Evolutionary conservation across 2,888 invertebrate genomes (phyloP), one percentile per base, ranked within the genome.

Genomic region (Tortrix viridana): DNA sequence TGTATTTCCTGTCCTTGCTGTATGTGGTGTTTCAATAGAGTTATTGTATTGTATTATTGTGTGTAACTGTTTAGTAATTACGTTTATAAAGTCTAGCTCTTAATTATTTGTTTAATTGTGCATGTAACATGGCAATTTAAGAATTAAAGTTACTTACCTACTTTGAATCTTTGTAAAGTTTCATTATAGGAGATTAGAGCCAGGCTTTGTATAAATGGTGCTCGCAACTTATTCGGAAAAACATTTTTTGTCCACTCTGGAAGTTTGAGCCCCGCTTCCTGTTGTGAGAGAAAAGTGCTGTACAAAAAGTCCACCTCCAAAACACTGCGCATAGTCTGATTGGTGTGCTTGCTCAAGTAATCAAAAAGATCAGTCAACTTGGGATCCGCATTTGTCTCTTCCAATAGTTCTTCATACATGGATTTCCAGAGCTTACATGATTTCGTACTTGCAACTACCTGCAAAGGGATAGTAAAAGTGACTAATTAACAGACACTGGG

Each of bases 191-290:
- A 95, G 72, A 95, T 94, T 23, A 95, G 77, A 3, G 94, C 93
- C 68, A 97, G 93, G 74, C 95, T 96, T 43, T 94, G 88, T 76
- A 95, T 94, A 9, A 95, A 95, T 2, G 96, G 87, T 18, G 88
- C 82, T 61, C 93, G 88, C 94, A 97, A 95, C 78, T 93, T 93
- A 46, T 93, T 88, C 0, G 96, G 95, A 71, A 95, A 95, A 43
- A 95, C 94, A 65, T 93, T 92, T 68, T 93, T 93, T 0, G 96
- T 94, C 96, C 97, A 96, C 47, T 93, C 91, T 0, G 97, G 97
- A n/a, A 97, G 82, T 49, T 93, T 90, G 38, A 96, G 86, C 9
- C 95, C 95, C 0, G 91, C 89, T 65, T 96, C 94, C 55, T 93
- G 84, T 56, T 93, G 87, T 12, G 96, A 93, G 76, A 94, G 93